phyloP scores from a whole-genome alignment of 1,140 invertebrate genomes.

The Leptinotarsa lineolata region DNA sequence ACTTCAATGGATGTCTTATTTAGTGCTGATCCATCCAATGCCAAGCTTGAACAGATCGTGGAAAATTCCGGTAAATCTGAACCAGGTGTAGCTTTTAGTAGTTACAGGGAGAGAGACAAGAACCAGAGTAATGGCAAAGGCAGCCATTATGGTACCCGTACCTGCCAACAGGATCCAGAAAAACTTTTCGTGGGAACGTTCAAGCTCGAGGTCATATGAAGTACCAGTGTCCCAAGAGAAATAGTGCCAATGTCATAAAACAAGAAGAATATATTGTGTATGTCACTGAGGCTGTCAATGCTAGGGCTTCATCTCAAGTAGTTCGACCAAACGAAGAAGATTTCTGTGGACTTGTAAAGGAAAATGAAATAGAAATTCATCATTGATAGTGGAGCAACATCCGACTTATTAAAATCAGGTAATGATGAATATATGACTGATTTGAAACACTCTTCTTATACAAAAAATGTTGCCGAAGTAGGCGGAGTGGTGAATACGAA shows the following conservation, averaged over 20 bases:
- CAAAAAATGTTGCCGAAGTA: too few species aligned
- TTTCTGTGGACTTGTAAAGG: neutral
- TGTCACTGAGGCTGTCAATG: too few species aligned
- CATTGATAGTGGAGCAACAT: conserved; percentile 16
- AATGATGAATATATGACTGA: neutral
- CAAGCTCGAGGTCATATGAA: neutral
- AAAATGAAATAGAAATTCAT: neutral
- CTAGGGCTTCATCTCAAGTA: too few species aligned
- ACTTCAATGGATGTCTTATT: conserved; percentile 28
- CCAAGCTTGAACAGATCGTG: neutral
- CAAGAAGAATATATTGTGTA: too few species aligned
- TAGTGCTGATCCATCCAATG: conserved; percentile 1
- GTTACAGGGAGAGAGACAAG: conserved; percentile 2
- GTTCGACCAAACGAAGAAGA: neutral
- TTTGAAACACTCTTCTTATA: too few species aligned
- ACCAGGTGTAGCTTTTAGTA: conserved; percentile 13
- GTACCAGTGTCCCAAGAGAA: too few species aligned
- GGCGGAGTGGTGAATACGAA: conserved; percentile 12
- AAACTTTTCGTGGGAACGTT: conserved; percentile 15
- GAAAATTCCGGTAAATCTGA: neutral
- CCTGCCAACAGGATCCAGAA: neutral
- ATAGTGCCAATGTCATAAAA: too few species aligned
- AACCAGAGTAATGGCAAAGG: conserved; percentile 12
- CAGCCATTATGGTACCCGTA: neutral
- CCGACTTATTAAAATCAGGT: conserved; percentile 9